A percentile compares a stretch with the other conserved stretches of the same genome.
phyloP scores from a whole-genome alignment of 1,140 invertebrate genomes.

The Plodia interpunctella region DNA sequence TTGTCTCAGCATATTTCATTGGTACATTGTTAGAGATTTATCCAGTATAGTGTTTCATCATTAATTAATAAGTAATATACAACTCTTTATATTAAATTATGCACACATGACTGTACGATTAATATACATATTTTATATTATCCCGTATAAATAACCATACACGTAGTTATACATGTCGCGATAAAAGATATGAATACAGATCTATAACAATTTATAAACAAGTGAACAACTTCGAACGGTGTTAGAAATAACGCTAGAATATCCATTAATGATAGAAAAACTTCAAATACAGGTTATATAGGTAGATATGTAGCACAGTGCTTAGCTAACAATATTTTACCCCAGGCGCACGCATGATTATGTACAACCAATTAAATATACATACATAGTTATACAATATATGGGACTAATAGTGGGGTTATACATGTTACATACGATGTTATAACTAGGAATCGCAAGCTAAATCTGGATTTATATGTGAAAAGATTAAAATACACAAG shows the following conservation, averaged over 20 bases:
- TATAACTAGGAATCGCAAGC: slow-evolving; percentile 63
- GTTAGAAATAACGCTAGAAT: slow-evolving; percentile 63
- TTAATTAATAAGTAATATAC: slow-evolving; percentile 62
- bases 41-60: slow-evolving; percentile 50
- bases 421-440: slow-evolving; percentile 48
- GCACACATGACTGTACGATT: slow-evolving; percentile 64
- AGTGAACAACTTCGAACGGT: slow-evolving; percentile 70
- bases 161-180: slow-evolving; percentile 44
- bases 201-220: slow-evolving; percentile 71
- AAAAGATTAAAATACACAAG: slow-evolving; percentile 58
- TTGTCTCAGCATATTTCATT: slow-evolving; percentile 69
- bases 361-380: slow-evolving; percentile 52
- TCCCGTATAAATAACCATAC: slow-evolving; percentile 67
- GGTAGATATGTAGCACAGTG: slow-evolving; percentile 66
- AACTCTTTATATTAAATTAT: slow-evolving; percentile 65
- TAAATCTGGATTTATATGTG: slow-evolving; percentile 60
- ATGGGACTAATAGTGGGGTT: slow-evolving; percentile 53
- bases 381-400: slow-evolving; percentile 32
- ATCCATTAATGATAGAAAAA: slow-evolving; percentile 64
- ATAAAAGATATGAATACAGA: slow-evolving; percentile 69
- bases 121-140: slow-evolving; percentile 66
- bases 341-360: slow-evolving; percentile 43
- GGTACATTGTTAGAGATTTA: slow-evolving; percentile 72
- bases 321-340: slow-evolving; percentile 48
- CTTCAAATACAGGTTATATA: slow-evolving; percentile 59